These are phyloP conservation scores for Helicolenus hilgendorfi DNA, from an alignment of 2,797 vertebrate genomes.

Conservation along the genomic window DNA sequence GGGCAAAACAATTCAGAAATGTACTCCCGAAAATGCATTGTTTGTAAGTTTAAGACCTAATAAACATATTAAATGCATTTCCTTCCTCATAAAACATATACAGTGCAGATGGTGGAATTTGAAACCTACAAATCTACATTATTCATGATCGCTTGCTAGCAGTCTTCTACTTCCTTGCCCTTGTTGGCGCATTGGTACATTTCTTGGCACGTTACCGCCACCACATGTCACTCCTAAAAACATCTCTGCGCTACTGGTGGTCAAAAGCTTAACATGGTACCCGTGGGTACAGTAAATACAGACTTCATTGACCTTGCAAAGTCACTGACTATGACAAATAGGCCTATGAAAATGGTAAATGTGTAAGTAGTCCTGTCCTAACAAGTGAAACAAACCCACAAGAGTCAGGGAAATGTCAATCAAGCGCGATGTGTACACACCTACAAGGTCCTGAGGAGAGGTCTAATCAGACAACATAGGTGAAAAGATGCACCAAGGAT, in stretches of 20 bases:
- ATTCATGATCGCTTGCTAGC: neutral
- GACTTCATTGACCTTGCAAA: too few relatives aligned
- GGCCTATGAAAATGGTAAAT: too few relatives aligned
- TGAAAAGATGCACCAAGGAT: neutral
- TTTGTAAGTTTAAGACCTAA: neutral
- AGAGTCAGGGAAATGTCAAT: neutral
- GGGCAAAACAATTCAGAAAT: neutral
- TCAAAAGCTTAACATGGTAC: neutral
- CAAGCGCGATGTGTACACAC: neutral
- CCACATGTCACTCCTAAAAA: neutral
- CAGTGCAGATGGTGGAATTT: neutral
- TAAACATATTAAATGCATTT: neutral
- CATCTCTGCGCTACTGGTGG: neutral
- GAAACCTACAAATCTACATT: neutral
- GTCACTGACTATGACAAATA: too few relatives aligned
- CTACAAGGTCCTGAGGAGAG: neutral
- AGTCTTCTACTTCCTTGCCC: neutral
- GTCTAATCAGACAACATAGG: too few relatives aligned
- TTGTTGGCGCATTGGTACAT: neutral
- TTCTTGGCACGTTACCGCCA: neutral
- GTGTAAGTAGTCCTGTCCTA: neutral
- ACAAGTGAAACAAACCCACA: neutral
- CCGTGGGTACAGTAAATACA: too few relatives aligned
- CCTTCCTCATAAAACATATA: neutral
- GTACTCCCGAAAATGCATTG: neutral